Base-by-base conservation (phyloP, 2,113 vertebrate genomes). In the Phodopus roborovskii region DNA sequence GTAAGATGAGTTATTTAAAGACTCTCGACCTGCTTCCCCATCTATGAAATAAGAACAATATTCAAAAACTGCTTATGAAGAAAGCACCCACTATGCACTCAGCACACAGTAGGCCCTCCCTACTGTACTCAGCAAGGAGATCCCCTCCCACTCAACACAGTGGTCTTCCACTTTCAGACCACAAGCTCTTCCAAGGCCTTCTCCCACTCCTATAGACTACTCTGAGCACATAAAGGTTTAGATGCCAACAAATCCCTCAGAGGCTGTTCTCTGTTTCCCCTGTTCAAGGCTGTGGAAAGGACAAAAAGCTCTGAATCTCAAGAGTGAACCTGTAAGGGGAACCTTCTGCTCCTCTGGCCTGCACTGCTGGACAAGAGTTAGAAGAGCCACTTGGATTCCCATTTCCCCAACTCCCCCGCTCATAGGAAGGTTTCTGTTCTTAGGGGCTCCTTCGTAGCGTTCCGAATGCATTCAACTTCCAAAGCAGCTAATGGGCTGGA, bases 301-400 rank as follows among this genome's bases (percentile, higher is more conserved):
- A 36, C 53, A n/a, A 0, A 0, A 56, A 36, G 30, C 48, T 91
- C 91, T 7, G 56, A 79, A 86, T 70, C 39, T 15, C 15, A 13
- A 73, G 42, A 39, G 53, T 11, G 56, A 84, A 17, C 30, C 58
- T 62, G 22, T 0, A 62, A n/a, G 33, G 77, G 81, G 77, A 91
- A 56, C 8, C 90, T 74, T 45, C 77, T 26, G 48, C 89, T 92
- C 82, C 2, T 13, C 45, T 66, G 22, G n/a, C 56, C 78, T 19
- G 92, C 88, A 81, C 92, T 7, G 11, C 28, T 19, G 90, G 77
- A 73, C 92, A 82, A 62, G 88, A 97, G 92, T 95, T 91, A 56
- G 64, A 81, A 97, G 90, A 81, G 89, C 95, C 95, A 92, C 87
- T 96, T 88, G 24, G 87, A 82, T 91, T 92, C 45, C 79, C 74